Evolutionary conservation across 2,113 vertebrate genomes (phyloP), one percentile per base, ranked within the genome.

Genomic region (Elachura formosa): DNA sequence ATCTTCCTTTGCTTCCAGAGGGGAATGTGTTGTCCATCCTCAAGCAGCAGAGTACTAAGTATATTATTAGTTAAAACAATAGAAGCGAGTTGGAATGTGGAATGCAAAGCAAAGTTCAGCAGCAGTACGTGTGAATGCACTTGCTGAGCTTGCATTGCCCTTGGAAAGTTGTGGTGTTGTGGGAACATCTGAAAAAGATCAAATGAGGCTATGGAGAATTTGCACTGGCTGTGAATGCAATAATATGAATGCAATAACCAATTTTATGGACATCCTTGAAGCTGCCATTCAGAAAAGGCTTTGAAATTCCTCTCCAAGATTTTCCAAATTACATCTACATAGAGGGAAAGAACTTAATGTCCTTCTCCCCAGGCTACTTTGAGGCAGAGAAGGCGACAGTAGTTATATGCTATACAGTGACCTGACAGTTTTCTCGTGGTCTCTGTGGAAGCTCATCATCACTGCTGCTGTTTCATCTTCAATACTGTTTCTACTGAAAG

Each of bases 81-180:
- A 40, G 10, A 46, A 45, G 16, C 0, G 3, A 55, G 3, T 55
- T 63, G 75, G 61, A 9, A 12, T 34, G 3, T 26, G 26, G 13
- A 22, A 34, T n/a, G 8, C 38, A 22, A 82, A 58, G 4, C 31
- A 20, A 54, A 87, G 45, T 75, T 78, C 18, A 31, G 40, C 46
- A 34, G 52, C 58, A 58, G 21, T 6, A 12, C 0, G 0, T 29
- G 23, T 62, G 25, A 66, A n/a, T 3, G 4, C 8, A 2, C 13
- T 73, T 59, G 29, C 56, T 76, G 49, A 75, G 34, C 10, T 71
- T 82, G 25, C 2, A 2, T 0, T 69, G 63, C 12, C 69, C 25
- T 77, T 92, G 28, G 10, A n/a, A 55, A 62, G 7, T 84, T 0
- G 0, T 1, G 4, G 10, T 58, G 19, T 38, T 87, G n/a, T 80